These are phyloP conservation scores for Ormyrus labotus DNA, from an alignment of 2,888 invertebrate species.

Conservation along the genomic window DNA sequence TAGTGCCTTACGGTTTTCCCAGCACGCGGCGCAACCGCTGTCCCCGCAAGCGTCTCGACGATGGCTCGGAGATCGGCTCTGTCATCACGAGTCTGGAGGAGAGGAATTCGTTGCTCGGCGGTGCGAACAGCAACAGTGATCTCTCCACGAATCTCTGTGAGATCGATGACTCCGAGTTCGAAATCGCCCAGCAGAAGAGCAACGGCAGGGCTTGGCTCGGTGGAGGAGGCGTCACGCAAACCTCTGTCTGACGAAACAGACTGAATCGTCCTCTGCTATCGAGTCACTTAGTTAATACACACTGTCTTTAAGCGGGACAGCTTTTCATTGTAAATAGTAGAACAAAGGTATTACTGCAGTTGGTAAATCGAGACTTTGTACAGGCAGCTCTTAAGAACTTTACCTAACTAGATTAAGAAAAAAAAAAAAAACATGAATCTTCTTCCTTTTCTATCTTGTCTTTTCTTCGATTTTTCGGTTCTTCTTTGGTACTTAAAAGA, in stretches of 20 bases:
- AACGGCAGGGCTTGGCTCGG: slow-evolving; percentile 73
- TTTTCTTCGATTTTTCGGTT: background rate
- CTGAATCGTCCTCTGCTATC: slow-evolving; percentile 19
- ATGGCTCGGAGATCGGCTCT: slow-evolving; percentile 81
- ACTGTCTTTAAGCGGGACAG: slow-evolving; percentile 18
- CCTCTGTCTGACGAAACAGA: slow-evolving; percentile 74
- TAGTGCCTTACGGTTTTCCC: slow-evolving; percentile 78
- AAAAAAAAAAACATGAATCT: background rate
- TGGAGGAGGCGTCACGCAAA: slow-evolving; percentile 74
- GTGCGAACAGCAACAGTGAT: slow-evolving; percentile 87
- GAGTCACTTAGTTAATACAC: slow-evolving; percentile 13
- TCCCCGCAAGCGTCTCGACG: slow-evolving; percentile 69
- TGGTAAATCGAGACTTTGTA: slow-evolving; percentile 51
- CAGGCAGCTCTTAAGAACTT: slow-evolving; percentile 40
- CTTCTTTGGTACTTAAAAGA: slow-evolving; percentile 9
- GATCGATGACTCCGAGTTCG: slow-evolving; percentile 92
- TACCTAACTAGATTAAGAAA: slow-evolving; percentile 19
- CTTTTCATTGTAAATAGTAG: slow-evolving; percentile 48
- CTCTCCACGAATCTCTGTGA: slow-evolving; percentile 93
- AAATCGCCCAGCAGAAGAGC: slow-evolving; percentile 76
- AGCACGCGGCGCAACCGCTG: slow-evolving; percentile 75
- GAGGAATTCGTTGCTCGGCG: slow-evolving; percentile 85
- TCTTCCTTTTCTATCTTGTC: slow-evolving; percentile 11
- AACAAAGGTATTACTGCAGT: slow-evolving; percentile 21
- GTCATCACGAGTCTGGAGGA: slow-evolving; percentile 85